Evolutionary conservation across 2,113 vertebrate genomes (phyloP).

Genomic region (Fulmarus glacialis): DNA sequence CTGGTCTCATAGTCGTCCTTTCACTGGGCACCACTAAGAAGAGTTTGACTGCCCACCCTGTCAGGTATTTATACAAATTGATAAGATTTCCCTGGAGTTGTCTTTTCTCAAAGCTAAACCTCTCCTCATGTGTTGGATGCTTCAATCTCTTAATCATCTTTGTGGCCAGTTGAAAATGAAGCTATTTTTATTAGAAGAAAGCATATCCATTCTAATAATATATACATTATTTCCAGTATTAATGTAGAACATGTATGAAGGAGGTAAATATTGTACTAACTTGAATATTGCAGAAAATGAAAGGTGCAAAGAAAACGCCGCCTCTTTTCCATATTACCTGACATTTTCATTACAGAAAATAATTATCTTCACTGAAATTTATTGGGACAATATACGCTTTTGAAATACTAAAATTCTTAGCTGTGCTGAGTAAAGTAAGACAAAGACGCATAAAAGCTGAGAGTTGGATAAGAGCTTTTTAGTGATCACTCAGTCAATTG

Average conservation of each 20-base stretch:
- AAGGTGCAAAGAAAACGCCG: neutral
- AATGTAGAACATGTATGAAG: neutral
- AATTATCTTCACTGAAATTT: neutral
- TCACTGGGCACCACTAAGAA: neutral
- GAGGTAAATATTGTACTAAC: neutral
- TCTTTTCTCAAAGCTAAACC: neutral
- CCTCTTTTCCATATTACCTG: neutral
- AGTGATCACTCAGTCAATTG: neutral
- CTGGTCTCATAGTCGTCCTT: neutral
- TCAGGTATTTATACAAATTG: neutral
- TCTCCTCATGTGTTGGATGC: neutral
- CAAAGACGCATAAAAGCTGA: neutral
- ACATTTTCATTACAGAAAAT: neutral
- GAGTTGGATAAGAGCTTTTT: neutral
- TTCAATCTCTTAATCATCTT: neutral
- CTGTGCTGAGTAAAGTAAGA: neutral
- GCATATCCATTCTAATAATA: neutral
- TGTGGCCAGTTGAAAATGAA: neutral
- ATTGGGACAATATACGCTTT: neutral
- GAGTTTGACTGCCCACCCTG: neutral
- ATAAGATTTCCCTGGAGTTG: neutral
- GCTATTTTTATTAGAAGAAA: neutral
- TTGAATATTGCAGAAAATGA: neutral
- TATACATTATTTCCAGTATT: neutral
- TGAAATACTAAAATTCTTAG: neutral